These are phyloP conservation scores for Aegypius monachus DNA, from an alignment of 2,113 vertebrate genomes.

Conservation along the genomic window DNA sequence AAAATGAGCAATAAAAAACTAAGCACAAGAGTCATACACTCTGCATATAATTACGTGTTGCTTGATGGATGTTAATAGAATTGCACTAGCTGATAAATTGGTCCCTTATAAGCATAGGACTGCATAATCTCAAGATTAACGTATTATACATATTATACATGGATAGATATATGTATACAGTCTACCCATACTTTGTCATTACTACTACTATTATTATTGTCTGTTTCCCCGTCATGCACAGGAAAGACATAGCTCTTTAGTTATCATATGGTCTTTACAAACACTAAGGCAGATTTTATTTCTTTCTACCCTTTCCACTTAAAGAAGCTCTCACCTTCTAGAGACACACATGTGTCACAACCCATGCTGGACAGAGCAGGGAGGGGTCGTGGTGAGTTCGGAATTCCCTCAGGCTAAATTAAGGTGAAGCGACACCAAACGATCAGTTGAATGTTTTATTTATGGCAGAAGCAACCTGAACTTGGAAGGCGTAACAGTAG, in stretches of 20 bases:
- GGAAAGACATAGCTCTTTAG: background rate
- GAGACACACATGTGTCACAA: background rate
- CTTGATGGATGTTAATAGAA: background rate
- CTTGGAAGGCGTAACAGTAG: no score
- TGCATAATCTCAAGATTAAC: background rate
- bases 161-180: background rate
- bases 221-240: background rate
- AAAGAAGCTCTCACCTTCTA: background rate
- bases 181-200: background rate
- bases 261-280: background rate
- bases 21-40: background rate
- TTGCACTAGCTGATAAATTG: background rate
- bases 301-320: background rate
- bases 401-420: no score
- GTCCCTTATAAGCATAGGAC: background rate
- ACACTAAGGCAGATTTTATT: background rate
- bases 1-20: background rate
- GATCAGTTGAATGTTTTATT: no score
- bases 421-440: no score
- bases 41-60: background rate
- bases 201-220: background rate
- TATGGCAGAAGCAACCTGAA: no score
- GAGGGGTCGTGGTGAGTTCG: no score
- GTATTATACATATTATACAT: background rate
- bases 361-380: no score